A percentile compares a stretch with the other conserved stretches of the same genome.
These are phyloP conservation scores for Mus spretus DNA, from an alignment of 2,797 vertebrate species.

Conservation along the genomic window DNA sequence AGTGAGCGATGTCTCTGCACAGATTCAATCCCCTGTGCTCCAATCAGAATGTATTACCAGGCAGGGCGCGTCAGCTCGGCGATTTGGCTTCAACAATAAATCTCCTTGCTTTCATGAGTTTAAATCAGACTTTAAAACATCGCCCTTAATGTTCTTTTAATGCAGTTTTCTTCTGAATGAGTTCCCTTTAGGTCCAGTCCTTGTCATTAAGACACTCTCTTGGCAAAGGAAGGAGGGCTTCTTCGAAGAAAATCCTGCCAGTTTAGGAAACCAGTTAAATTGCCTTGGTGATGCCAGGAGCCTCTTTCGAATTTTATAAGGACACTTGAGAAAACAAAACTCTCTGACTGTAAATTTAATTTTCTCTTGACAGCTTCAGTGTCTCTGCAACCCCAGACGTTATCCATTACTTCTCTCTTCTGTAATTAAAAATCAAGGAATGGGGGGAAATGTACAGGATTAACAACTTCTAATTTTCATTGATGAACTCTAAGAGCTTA, in stretches of 20 bases:
- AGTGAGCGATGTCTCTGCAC: slow-evolving; percentile 64
- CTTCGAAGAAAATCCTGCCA: slow-evolving; percentile 84
- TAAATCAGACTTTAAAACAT: slow-evolving; percentile 85
- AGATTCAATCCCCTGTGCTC: slow-evolving; percentile 66
- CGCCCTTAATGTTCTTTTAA: slow-evolving; percentile 86
- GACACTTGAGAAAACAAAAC: slow-evolving; percentile 86
- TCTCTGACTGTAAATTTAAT: slow-evolving; percentile 82
- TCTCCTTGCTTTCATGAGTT: slow-evolving; percentile 83
- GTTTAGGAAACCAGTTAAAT: slow-evolving; percentile 83
- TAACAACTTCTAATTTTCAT: slow-evolving; percentile 85
- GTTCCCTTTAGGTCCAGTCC: slow-evolving; percentile 83
- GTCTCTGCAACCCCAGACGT: slow-evolving; percentile 69
- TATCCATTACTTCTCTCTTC: slow-evolving; percentile 78
- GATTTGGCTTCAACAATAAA: slow-evolving; percentile 78
- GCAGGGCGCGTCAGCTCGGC: slow-evolving; percentile 66
- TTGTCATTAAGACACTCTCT: slow-evolving; percentile 85
- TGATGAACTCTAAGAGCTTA: slow-evolving; percentile 84
- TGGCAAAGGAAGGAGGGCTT: slow-evolving; percentile 84
- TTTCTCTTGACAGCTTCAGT: slow-evolving; percentile 81
- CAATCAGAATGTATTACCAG: slow-evolving; percentile 70
- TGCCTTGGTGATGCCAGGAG: slow-evolving; percentile 77
- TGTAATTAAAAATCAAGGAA: slow-evolving; percentile 86
- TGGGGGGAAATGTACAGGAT: slow-evolving; percentile 77
- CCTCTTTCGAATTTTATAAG: slow-evolving; percentile 87
- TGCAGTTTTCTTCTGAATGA: slow-evolving; percentile 85